A percentile compares a stretch with the other conserved stretches of the same genome.
These are phyloP conservation scores for Peribatodes rhomboidaria DNA, from an alignment of 2,888 invertebrate species.

Conservation along the genomic window DNA sequence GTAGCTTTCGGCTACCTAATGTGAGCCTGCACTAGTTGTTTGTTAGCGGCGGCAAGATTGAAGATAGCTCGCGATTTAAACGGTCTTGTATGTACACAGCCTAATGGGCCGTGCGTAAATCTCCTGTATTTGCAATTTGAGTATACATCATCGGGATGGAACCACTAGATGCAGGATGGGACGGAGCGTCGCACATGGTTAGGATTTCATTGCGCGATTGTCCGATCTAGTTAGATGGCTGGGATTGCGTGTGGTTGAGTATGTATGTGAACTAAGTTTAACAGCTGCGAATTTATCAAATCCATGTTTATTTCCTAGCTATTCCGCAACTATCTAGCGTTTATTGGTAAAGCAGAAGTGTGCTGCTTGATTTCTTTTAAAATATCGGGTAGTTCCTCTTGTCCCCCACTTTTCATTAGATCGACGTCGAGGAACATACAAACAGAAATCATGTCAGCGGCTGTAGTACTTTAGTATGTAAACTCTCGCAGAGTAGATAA, in stretches of 20 bases:
- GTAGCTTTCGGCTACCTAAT: conserved; percentile 79
- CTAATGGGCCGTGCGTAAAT: conserved; percentile 53
- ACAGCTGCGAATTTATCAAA: too few relatives aligned
- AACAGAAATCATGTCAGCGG: too few relatives aligned
- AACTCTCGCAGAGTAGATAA: too few relatives aligned
- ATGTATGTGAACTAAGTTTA: neutral
- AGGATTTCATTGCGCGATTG: conserved; percentile 40
- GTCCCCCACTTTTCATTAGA: too few relatives aligned
- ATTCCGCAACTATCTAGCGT: too few relatives aligned
- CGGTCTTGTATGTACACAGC: conserved; percentile 66
- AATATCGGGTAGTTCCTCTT: too few relatives aligned
- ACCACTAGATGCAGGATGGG: conserved; percentile 18
- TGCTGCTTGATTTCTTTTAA: too few relatives aligned
- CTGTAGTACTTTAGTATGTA: too few relatives aligned
- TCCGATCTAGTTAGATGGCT: conserved; percentile 18
- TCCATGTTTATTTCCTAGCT: too few relatives aligned
- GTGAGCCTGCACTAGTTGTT: conserved; percentile 74
- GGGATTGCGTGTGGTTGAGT: conserved; percentile 1
- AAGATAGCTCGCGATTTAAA: conserved; percentile 79
- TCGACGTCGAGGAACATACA: too few relatives aligned
- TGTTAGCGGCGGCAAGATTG: conserved; percentile 79
- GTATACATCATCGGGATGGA: conserved; percentile 47
- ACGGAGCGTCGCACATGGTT: conserved; percentile 12
- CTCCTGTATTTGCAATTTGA: conserved; percentile 49
- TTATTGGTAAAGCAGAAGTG: too few relatives aligned